These are phyloP conservation scores for Osmerus eperlanus DNA, from an alignment of 2,113 vertebrate genomes.

Conservation along the genomic window DNA sequence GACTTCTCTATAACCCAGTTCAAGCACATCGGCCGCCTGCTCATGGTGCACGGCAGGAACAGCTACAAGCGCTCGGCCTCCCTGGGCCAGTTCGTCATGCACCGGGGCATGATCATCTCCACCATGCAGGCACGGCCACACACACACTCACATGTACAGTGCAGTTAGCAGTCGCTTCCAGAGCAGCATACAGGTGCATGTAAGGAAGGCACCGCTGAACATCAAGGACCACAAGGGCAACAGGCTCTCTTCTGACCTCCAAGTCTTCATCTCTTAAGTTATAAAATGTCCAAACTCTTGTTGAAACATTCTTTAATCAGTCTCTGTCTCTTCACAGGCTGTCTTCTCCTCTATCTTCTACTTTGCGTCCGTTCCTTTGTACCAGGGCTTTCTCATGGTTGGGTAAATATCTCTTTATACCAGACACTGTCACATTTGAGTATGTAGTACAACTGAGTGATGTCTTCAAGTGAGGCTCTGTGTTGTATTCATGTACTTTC, in stretches of 20 bases:
- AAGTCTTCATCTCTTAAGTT: too few species aligned
- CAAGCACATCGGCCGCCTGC: slow-evolving; percentile 88
- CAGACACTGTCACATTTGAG: too few species aligned
- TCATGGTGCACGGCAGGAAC: slow-evolving; percentile 96
- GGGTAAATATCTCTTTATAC: slow-evolving; percentile 75
- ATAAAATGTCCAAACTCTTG: not conserved
- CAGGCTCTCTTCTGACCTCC: too few species aligned
- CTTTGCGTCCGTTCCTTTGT: slow-evolving; percentile 95
- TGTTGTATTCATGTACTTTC: too few species aligned
- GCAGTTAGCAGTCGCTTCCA: not conserved
- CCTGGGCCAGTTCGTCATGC: slow-evolving; percentile 97
- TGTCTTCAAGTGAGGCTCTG: too few species aligned
- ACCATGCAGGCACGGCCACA: not conserved
- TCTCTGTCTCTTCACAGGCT: slow-evolving; percentile 71
- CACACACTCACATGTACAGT: not conserved
- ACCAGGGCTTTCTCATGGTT: slow-evolving; percentile 99
- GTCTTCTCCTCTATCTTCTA: slow-evolving; percentile 98
- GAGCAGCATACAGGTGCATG: too few species aligned
- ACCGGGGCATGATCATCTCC: slow-evolving; percentile 97
- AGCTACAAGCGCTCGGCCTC: slow-evolving; percentile 98
- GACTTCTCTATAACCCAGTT: slow-evolving; percentile 98
- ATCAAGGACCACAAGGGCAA: too few species aligned
- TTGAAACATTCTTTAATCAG: not conserved
- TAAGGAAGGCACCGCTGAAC: too few species aligned
- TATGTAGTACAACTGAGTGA: too few species aligned